phyloP scores from a whole-genome alignment of 2,888 invertebrate genomes.

The Diadromus collaris region DNA sequence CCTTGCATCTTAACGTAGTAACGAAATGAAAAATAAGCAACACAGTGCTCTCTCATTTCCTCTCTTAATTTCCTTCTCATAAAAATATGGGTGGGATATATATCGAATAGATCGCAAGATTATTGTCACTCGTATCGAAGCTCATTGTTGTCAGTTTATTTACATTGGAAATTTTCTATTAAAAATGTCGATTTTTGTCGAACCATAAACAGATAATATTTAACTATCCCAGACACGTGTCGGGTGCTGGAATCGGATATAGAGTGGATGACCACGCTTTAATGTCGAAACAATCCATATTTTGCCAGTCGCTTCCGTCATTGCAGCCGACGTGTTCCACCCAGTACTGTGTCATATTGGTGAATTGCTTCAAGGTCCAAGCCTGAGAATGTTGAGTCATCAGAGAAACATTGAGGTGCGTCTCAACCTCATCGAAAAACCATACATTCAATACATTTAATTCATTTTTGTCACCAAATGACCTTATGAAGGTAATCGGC shows the following conservation, averaged over 20 bases:
- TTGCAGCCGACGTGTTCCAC: constrained; percentile 64
- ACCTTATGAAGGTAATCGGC: too few species aligned
- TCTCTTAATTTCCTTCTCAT: too few species aligned
- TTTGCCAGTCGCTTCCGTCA: constrained; percentile 67
- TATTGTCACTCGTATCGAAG: too few species aligned
- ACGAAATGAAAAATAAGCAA: too few species aligned
- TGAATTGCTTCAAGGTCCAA: constrained; percentile 59
- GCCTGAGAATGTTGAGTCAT: constrained; percentile 47
- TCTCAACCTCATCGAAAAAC: neutral
- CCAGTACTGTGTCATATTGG: constrained; percentile 68
- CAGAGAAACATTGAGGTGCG: neutral
- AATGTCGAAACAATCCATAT: constrained; percentile 65
- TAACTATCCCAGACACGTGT: constrained; percentile 55
- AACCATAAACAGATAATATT: neutral
- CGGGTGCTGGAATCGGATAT: constrained; percentile 67
- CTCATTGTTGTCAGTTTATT: too few species aligned
- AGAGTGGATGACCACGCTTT: constrained; percentile 69
- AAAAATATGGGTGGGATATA: too few species aligned
- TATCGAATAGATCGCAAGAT: too few species aligned
- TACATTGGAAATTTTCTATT: neutral
- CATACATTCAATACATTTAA: constrained; percentile 20
- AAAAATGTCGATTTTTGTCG: neutral
- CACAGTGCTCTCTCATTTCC: too few species aligned
- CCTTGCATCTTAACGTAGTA: too few species aligned
- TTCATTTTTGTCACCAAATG: neutral